These are phyloP conservation scores for Drosophila suboccidentalis DNA, from an alignment of 2,888 invertebrate species.

Conservation along the genomic window DNA sequence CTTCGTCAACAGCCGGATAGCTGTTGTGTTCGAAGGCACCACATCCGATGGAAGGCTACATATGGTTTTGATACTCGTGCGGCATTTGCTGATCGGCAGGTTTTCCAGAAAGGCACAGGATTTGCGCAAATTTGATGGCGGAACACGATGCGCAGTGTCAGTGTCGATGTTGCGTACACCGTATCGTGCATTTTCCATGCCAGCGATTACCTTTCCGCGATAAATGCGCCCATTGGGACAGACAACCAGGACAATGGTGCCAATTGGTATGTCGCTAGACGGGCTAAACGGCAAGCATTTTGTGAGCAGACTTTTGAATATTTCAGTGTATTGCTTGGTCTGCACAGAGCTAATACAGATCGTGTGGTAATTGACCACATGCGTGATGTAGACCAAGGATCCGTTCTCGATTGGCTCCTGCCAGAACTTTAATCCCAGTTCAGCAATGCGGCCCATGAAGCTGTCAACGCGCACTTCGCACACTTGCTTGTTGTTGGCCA, in stretches of 20 bases:
- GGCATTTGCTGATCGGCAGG: conserved; percentile 48
- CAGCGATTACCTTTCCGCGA: conserved; percentile 54
- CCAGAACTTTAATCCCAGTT: conserved; percentile 55
- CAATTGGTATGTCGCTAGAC: conserved; percentile 13
- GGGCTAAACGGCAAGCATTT: conserved; percentile 42
- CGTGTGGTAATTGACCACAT: conserved; percentile 33
- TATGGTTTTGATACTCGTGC: conserved; percentile 38
- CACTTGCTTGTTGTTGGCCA: conserved; percentile 13
- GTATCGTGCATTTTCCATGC: not conserved
- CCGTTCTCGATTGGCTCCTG: conserved; percentile 36
- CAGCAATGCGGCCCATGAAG: conserved; percentile 40
- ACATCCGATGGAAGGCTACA: conserved; percentile 37
- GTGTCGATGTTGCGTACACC: conserved; percentile 58
- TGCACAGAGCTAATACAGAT: conserved; percentile 48
- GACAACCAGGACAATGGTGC: conserved; percentile 51
- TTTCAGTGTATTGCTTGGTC: conserved; percentile 31
- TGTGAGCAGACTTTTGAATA: conserved; percentile 42
- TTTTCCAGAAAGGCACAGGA: conserved; percentile 56
- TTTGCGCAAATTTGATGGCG: conserved; percentile 25
- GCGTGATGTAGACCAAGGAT: conserved; percentile 50
- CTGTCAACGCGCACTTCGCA: conserved; percentile 30
- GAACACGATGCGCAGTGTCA: conserved; percentile 27
- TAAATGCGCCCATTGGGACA: conserved; percentile 24
- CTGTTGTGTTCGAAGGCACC: conserved; percentile 36
- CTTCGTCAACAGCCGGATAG: conserved; percentile 17